phyloP scores from a whole-genome alignment of 2,113 vertebrate genomes.

The Uria aalge region DNA sequence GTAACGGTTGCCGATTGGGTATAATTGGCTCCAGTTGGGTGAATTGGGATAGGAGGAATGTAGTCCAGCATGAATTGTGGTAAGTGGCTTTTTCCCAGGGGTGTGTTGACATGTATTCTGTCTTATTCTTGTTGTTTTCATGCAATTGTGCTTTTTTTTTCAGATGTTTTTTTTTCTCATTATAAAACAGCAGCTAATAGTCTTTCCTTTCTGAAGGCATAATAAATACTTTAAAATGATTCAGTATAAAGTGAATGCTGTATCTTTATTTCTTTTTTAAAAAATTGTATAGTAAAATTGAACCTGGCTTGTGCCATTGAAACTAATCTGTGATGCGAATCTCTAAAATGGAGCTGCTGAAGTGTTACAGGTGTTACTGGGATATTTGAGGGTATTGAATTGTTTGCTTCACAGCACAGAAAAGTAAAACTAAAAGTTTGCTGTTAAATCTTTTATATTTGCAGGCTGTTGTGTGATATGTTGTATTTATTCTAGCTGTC shows the following conservation, averaged over 20 bases:
- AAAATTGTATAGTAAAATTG: not conserved
- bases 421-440: not conserved
- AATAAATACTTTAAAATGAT: not conserved
- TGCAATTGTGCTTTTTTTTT: not conserved
- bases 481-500: not conserved
- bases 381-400: not conserved
- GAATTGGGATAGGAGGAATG: not conserved
- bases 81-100: not conserved
- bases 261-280: not conserved
- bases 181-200: not conserved
- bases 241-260: not conserved
- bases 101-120: not conserved
- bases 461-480: not conserved
- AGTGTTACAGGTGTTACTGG: not conserved
- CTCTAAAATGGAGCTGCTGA: not conserved
- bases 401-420: not conserved
- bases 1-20: accelerated
- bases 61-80: not conserved
- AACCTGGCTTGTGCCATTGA: not conserved
- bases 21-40: not conserved
- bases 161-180: not conserved
- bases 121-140: not conserved
- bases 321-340: not conserved
- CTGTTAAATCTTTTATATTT: not conserved
- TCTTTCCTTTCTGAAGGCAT: not conserved